phyloP scores from a whole-genome alignment of 2,113 vertebrate species.

The Ameiurus melas region DNA sequence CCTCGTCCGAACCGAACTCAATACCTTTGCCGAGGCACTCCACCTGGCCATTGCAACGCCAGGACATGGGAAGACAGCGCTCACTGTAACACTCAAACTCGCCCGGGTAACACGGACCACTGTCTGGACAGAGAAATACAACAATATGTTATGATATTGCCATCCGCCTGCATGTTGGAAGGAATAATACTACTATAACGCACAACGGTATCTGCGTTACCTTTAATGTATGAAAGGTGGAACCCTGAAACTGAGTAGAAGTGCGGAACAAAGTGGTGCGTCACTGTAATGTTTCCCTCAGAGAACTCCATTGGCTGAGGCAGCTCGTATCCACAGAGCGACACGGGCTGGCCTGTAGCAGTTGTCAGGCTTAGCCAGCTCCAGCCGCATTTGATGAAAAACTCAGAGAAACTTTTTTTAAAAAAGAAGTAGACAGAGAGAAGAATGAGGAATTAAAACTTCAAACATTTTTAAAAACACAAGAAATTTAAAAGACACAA shows the following conservation, averaged over 20 bases:
- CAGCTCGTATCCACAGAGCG: conserved; percentile 69
- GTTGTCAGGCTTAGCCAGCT: conserved; percentile 71
- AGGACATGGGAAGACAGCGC: conserved; percentile 72
- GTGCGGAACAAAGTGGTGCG: conserved; percentile 69
- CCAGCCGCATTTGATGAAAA: conserved; percentile 64
- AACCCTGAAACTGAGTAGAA: conserved; percentile 67
- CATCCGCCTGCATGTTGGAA: background rate
- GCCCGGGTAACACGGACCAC: conserved; percentile 59
- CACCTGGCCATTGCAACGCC: conserved; percentile 78
- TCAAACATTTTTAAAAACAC: background rate
- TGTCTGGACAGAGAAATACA: conserved; percentile 50
- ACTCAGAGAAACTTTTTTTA: conserved; percentile 69
- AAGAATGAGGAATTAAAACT: background rate
- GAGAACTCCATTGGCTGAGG: conserved; percentile 67
- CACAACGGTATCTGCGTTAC: conserved; percentile 47
- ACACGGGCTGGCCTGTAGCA: conserved; percentile 54
- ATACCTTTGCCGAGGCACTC: conserved; percentile 74
- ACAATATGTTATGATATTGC: background rate
- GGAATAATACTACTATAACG: background rate
- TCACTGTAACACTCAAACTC: conserved; percentile 67
- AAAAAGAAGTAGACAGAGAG: background rate
- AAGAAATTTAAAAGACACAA: background rate
- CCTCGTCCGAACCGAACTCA: conserved; percentile 68
- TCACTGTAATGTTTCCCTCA: conserved; percentile 74
- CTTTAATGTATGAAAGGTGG: conserved; percentile 70